Evolutionary conservation across 2,113 vertebrate genomes (phyloP).

Genomic region (Cricetomys ansorgei): DNA sequence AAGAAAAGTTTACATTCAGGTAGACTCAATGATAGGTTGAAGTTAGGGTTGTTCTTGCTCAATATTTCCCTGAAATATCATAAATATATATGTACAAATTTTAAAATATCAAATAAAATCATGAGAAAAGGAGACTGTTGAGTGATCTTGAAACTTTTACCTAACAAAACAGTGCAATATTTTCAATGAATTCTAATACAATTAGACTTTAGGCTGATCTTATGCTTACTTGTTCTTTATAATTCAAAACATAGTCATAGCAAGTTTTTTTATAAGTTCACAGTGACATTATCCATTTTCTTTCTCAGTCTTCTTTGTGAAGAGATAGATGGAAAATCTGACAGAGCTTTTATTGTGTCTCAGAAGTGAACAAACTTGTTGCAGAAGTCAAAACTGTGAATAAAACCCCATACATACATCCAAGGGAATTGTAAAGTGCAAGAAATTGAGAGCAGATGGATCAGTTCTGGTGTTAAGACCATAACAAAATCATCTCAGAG

Average conservation of each 20-base stretch:
- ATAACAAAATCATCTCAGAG: constrained; percentile 23
- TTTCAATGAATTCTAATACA: neutral
- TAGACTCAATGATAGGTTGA: neutral
- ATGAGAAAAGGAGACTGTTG: neutral
- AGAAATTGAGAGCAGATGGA: constrained; percentile 69
- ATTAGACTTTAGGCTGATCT: neutral
- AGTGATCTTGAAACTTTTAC: neutral
- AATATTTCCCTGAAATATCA: neutral
- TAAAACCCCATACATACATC: constrained; percentile 19
- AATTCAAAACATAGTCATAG: neutral
- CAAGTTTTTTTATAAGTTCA: constrained; percentile 11
- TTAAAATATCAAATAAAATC: neutral
- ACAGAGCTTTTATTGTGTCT: neutral
- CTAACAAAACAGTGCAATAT: neutral
- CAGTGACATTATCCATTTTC: neutral
- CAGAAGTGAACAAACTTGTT: constrained; percentile 60
- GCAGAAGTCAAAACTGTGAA: neutral
- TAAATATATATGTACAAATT: neutral
- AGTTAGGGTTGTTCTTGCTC: neutral
- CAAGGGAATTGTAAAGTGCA: constrained; percentile 39
- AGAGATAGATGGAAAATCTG: constrained; percentile 42
- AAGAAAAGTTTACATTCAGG: neutral
- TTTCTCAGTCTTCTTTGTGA: constrained; percentile 12
- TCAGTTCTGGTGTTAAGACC: constrained; percentile 31
- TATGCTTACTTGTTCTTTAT: neutral